Percentiles rank a stretch among this genome's conserved stretches.
Conservation (phyloP, 2,888 invertebrate species). For the Drosophila lacicola region DNA sequence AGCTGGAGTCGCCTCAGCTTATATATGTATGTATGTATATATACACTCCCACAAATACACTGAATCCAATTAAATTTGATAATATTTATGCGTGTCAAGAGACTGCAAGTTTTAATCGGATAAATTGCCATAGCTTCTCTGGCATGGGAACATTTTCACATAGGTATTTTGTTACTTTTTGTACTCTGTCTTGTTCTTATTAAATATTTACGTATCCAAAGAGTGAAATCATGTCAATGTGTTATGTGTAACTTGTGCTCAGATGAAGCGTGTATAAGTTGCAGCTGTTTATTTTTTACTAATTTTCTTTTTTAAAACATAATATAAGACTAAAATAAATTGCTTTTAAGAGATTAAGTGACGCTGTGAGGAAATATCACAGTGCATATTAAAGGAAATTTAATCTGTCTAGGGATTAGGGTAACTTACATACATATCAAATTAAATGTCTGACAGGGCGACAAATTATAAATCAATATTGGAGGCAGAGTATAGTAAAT, state of each 20-base stretch:
- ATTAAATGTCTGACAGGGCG: too few species aligned
- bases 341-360: too few species aligned
- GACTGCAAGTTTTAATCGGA: neutral
- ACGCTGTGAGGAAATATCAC: too few species aligned
- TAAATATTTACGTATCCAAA: conserved; percentile 15
- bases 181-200: neutral
- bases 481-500: neutral
- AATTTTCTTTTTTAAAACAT: too few species aligned
- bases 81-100: conserved; percentile 1
- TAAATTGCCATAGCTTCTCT: neutral
- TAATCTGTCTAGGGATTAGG: too few species aligned
- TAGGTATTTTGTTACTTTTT: neutral
- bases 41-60: neutral
- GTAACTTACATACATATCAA: too few species aligned
- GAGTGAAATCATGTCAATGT: conserved; percentile 3
- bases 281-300: neutral
- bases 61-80: conserved; percentile 25
- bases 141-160: conserved; percentile 1
- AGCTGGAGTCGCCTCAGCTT: neutral
- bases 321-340: too few species aligned
- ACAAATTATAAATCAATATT: too few species aligned
- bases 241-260: neutral
- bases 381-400: too few species aligned
- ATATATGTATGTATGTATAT: neutral
- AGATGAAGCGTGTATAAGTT: neutral